Conservation (phyloP, 2,113 vertebrate genomes). For the Proteles cristata region DNA sequence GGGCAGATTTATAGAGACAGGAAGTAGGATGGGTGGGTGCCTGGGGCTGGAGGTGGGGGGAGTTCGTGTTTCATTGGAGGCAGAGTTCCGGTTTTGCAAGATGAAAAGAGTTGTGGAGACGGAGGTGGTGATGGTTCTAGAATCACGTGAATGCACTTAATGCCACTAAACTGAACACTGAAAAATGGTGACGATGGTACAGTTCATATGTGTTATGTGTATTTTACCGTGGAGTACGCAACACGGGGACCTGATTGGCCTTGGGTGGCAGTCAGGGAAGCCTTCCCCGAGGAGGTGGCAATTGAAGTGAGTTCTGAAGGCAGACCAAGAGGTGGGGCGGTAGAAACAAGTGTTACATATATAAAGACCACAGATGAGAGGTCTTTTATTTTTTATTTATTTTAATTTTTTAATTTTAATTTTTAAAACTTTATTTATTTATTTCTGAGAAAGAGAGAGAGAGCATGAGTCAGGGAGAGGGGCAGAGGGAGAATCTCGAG, state of each 20-base stretch:
- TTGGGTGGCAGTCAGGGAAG: not conserved
- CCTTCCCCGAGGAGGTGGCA: not conserved
- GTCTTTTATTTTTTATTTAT: no score
- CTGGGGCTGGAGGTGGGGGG: no score
- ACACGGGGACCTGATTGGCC: not conserved
- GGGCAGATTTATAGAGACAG: not conserved
- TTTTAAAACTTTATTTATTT: no score
- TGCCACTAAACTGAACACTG: not conserved
- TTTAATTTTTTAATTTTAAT: no score
- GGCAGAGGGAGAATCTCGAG: no score
- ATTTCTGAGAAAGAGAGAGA: no score
- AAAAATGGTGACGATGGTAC: not conserved
- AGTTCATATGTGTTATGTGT: not conserved
- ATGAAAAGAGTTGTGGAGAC: not conserved
- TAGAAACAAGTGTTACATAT: not conserved
- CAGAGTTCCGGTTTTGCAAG: not conserved
- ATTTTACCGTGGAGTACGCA: not conserved
- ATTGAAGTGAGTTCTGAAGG: not conserved
- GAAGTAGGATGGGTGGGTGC: not conserved
- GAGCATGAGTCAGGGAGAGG: no score
- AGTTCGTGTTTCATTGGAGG: not conserved
- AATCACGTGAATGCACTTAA: not conserved
- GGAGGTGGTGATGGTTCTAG: not conserved
- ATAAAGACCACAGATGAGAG: not conserved
- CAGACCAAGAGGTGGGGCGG: not conserved